A percentile compares a stretch with the other conserved stretches of the same genome.
Evolutionary conservation across 1,140 invertebrate species (phyloP).

Genomic region (Muscidifurax raptorellus): DNA sequence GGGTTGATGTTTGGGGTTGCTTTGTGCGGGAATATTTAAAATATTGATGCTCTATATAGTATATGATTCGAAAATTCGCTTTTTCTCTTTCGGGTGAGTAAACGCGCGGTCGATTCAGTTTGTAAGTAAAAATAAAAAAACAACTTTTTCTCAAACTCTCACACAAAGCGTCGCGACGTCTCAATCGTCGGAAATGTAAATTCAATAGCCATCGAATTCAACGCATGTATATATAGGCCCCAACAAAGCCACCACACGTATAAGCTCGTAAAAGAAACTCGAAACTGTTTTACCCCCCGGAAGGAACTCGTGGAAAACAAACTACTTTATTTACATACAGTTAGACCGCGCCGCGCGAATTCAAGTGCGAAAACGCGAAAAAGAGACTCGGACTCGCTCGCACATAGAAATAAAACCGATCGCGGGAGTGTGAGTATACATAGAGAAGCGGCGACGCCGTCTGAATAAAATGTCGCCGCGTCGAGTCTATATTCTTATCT

Average conservation of each 20-base stretch:
- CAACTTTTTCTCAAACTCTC: not conserved
- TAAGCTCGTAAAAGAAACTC: not conserved
- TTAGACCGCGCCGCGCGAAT: slow-evolving; percentile 7
- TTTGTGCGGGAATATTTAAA: too few relatives aligned
- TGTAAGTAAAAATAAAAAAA: not conserved
- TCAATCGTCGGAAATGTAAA: not conserved
- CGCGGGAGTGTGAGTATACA: slow-evolving; percentile 6
- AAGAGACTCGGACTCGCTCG: not conserved
- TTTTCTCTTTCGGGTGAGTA: slow-evolving; percentile 1
- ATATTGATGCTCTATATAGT: not conserved
- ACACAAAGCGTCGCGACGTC: too few relatives aligned
- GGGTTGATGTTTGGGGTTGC: too few relatives aligned
- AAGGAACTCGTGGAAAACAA: slow-evolving; percentile 16
- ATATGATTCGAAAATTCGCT: not conserved
- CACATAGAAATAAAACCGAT: slow-evolving; percentile 1
- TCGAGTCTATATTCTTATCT: slow-evolving; percentile 28
- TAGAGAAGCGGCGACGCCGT: slow-evolving; percentile 12
- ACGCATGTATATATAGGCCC: not conserved
- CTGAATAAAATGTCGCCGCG: slow-evolving; percentile 33
- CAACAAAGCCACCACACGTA: not conserved
- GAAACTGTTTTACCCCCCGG: not conserved
- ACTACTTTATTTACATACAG: slow-evolving; percentile 29
- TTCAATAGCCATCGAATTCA: slow-evolving; percentile 9
- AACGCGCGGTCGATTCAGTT: not conserved
- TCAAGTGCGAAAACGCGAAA: slow-evolving; percentile 20